phyloP scores from a whole-genome alignment of 2,888 invertebrate species.

The Cataglyphis livida region DNA sequence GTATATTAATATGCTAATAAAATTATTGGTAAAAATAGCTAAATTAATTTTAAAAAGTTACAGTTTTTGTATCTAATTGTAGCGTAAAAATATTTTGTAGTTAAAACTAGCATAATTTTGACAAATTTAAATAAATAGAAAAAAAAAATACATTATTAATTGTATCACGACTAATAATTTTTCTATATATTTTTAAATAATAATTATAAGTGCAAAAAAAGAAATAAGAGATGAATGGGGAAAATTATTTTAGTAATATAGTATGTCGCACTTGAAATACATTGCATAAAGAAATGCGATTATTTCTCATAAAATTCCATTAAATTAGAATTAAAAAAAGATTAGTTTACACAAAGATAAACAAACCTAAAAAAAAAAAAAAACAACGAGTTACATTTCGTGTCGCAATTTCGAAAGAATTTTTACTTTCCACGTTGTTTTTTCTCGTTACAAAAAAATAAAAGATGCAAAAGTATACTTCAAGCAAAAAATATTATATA shows the following conservation, averaged over 20 bases:
- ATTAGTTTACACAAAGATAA: neutral
- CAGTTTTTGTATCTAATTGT: neutral
- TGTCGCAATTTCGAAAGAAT: slow-evolving; percentile 39
- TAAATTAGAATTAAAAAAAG: neutral
- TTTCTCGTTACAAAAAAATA: neutral
- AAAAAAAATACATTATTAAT: no score
- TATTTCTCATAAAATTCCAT: neutral
- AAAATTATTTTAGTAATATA: neutral
- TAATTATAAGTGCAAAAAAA: neutral
- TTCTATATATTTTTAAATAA: neutral
- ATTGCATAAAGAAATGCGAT: neutral
- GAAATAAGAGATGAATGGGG: neutral
- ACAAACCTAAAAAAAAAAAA: neutral
- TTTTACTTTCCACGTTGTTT: slow-evolving; percentile 7
- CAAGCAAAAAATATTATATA: slow-evolving; percentile 44
- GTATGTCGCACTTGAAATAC: neutral
- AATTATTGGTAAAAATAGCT: neutral
- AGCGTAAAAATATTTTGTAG: no score
- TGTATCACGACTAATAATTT: neutral
- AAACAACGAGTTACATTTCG: neutral
- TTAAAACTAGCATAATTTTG: no score
- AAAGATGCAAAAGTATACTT: slow-evolving; percentile 15
- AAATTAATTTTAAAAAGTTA: neutral
- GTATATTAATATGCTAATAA: neutral
- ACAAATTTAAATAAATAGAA: no score